phyloP scores from a whole-genome alignment of 2,888 invertebrate species.

The Ichneumon xanthorius region DNA sequence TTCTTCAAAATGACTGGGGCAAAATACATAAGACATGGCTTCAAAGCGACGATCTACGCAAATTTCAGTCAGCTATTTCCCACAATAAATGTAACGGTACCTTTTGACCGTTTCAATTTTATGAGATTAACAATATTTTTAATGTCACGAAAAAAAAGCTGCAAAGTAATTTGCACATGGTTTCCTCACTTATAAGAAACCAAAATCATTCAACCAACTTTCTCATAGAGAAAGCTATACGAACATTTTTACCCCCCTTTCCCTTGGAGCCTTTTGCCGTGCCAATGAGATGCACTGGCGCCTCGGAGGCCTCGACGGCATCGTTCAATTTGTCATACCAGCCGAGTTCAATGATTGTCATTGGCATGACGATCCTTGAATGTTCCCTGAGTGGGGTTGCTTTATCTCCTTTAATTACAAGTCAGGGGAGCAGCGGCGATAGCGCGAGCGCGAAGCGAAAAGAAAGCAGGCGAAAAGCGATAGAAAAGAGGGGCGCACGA shows the following conservation, averaged over 20 bases:
- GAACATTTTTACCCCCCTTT: background rate
- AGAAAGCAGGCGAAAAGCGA: constrained; percentile 16
- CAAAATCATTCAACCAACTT: no score
- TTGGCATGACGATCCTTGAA: background rate
- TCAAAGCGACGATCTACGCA: no score
- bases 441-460: constrained; percentile 18
- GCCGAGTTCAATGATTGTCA: constrained; percentile 30
- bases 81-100: no score
- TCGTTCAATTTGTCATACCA: background rate
- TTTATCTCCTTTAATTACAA: constrained; percentile 64
- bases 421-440: constrained; percentile 28
- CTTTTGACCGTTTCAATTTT: no score
- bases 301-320: background rate
- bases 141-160: no score
- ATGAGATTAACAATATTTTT: no score
- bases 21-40: no score
- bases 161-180: no score
- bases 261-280: background rate
- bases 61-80: no score
- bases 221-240: no score
- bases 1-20: constrained; percentile 47
- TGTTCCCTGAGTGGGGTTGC: constrained; percentile 12
- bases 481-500: constrained; percentile 17
- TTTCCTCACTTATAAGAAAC: no score
- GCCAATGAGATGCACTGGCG: constrained; percentile 1